Conservation (phyloP, 1,140 invertebrate genomes). For the Ganaspis sp. region DNA sequence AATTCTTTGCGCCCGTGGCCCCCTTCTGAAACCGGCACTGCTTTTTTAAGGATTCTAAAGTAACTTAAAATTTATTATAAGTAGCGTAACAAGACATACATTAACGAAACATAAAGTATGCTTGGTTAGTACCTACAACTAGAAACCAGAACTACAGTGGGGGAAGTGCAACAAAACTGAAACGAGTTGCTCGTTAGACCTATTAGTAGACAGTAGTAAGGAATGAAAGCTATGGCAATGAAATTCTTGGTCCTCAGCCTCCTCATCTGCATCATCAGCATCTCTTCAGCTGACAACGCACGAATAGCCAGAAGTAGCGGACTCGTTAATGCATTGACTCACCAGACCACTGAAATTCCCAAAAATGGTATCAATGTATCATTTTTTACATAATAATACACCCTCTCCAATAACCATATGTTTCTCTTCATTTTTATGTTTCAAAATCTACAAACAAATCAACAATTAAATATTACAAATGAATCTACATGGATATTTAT, state of each 20-base stretch:
- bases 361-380: not conserved
- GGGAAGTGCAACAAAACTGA: not conserved
- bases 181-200: not conserved
- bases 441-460: too few species aligned
- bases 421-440: too few species aligned
- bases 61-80: not conserved
- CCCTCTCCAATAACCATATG: not conserved
- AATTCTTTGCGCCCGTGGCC: too few species aligned
- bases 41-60: not conserved
- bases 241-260: not conserved
- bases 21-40: too few species aligned
- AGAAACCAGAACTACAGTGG: not conserved
- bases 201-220: not conserved
- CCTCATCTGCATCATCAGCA: not conserved
- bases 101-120: not conserved
- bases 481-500: too few species aligned
- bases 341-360: not conserved
- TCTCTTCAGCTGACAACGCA: not conserved
- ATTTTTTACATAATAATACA: not conserved
- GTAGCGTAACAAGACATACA: not conserved
- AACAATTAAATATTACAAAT: too few species aligned
- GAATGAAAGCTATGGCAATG: not conserved
- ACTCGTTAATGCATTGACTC: not conserved
- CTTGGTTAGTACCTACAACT: not conserved
- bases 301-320: not conserved